phyloP scores from a whole-genome alignment of 2,113 vertebrate genomes.

The Chionodraco myersi region DNA sequence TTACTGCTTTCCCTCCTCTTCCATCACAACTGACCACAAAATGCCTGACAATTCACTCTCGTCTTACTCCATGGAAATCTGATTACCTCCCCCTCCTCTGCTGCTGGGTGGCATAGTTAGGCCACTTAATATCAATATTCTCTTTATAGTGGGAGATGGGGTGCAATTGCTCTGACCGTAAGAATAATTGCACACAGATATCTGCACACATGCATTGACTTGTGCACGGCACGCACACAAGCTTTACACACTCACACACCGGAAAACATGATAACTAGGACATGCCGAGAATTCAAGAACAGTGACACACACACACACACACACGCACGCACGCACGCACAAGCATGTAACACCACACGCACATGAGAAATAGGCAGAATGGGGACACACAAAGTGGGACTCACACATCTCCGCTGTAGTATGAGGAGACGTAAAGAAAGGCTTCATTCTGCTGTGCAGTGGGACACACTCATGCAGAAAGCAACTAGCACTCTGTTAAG shows the following conservation, averaged over 20 bases:
- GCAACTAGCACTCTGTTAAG: constrained; percentile 54
- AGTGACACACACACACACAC: constrained; percentile 3
- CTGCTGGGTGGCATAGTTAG: constrained; percentile 56
- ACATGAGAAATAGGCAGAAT: constrained; percentile 50
- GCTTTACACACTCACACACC: constrained; percentile 28
- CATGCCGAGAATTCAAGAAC: constrained; percentile 39
- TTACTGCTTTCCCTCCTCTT: constrained; percentile 31
- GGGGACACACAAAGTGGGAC: constrained; percentile 49
- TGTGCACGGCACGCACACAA: constrained; percentile 26
- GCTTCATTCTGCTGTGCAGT: constrained; percentile 34
- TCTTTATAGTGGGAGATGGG: constrained; percentile 63
- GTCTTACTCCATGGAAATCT: constrained; percentile 34
- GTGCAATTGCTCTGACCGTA: constrained; percentile 65
- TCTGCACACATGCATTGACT: constrained; percentile 36
- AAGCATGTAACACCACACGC: constrained; percentile 8
- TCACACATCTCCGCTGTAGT: constrained; percentile 33
- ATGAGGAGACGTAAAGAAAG: constrained; percentile 56
- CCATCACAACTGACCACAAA: constrained; percentile 56
- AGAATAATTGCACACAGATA: constrained; percentile 70
- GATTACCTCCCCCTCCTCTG: constrained; percentile 42
- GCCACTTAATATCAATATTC: constrained; percentile 78
- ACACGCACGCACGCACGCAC: no score
- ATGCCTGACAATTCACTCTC: constrained; percentile 55
- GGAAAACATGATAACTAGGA: constrained; percentile 35
- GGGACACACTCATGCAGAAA: constrained; percentile 59